phyloP scores from a whole-genome alignment of 2,797 vertebrate species.

The Manis pentadactyla region DNA sequence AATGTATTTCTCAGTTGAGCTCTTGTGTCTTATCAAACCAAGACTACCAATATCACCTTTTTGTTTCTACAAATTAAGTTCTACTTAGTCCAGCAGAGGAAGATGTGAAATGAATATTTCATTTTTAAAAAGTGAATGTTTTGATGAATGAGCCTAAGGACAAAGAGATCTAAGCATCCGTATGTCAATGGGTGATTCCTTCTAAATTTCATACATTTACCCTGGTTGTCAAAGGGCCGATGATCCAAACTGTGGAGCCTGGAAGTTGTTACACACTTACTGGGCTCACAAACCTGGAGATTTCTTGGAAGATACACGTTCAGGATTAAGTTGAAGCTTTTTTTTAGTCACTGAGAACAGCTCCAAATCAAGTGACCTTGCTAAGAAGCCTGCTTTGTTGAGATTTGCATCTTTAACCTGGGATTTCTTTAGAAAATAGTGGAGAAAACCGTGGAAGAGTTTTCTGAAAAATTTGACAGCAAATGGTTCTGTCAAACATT shows the following conservation, averaged over 20 bases:
- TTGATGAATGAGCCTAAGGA: not conserved
- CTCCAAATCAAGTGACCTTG: not conserved
- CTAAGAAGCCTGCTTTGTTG: not conserved
- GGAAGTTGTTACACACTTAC: not conserved
- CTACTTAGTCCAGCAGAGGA: not conserved
- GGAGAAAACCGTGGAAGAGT: not conserved
- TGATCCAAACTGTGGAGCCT: not conserved
- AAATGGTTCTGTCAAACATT: not conserved
- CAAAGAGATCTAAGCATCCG: not conserved
- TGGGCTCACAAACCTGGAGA: not conserved
- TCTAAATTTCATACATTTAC: not conserved
- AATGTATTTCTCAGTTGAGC: not conserved
- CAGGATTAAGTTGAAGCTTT: not conserved
- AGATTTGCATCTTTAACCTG: not conserved
- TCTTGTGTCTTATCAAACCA: not conserved
- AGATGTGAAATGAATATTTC: not conserved
- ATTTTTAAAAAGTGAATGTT: not conserved
- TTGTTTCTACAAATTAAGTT: not conserved
- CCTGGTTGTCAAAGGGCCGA: not conserved
- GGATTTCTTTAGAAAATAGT: not conserved
- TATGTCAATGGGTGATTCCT: not conserved
- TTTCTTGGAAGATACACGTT: not conserved
- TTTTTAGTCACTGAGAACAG: not conserved
- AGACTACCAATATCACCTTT: not conserved
- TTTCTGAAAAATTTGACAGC: constrained; percentile 15